phyloP scores from a whole-genome alignment of 2,113 vertebrate genomes.

The Pogonocichla stellata region DNA sequence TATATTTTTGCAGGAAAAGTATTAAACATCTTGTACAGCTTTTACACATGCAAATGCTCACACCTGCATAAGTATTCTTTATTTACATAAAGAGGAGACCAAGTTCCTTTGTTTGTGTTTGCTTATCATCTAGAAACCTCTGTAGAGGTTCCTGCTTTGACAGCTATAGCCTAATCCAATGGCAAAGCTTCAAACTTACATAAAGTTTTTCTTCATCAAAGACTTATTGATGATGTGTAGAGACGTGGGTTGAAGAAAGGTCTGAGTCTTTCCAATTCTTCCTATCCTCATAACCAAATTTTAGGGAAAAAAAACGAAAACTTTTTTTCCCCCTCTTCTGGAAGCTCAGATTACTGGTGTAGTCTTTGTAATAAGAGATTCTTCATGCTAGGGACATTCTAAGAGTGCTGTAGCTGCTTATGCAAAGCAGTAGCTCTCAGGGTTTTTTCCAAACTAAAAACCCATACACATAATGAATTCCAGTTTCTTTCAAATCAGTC shows the following conservation, averaged over 20 bases:
- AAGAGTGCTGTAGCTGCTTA: background rate
- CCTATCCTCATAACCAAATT: background rate
- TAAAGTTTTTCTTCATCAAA: constrained; percentile 2
- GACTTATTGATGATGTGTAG: background rate
- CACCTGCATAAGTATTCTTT: background rate
- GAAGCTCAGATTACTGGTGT: background rate
- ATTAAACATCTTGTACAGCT: background rate
- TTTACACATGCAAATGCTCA: background rate
- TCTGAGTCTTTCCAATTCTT: background rate
- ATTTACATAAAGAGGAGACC: background rate
- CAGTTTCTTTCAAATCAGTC: background rate
- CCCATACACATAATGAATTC: background rate
- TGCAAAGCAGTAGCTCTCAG: background rate
- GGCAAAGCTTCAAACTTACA: background rate
- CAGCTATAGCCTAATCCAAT: background rate
- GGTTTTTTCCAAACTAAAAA: background rate
- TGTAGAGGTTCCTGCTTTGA: background rate
- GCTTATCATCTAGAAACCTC: background rate
- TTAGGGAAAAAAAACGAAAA: rapidly evolving
- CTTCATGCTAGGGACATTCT: background rate
- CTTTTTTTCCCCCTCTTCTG: background rate
- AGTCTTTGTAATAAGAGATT: background rate
- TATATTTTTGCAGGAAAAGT: background rate
- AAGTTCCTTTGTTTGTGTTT: background rate
- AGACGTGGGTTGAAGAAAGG: background rate